Base-by-base conservation (phyloP, 53 echinoderm and acorn worm genomes). In the Stichopus horrens region DNA sequence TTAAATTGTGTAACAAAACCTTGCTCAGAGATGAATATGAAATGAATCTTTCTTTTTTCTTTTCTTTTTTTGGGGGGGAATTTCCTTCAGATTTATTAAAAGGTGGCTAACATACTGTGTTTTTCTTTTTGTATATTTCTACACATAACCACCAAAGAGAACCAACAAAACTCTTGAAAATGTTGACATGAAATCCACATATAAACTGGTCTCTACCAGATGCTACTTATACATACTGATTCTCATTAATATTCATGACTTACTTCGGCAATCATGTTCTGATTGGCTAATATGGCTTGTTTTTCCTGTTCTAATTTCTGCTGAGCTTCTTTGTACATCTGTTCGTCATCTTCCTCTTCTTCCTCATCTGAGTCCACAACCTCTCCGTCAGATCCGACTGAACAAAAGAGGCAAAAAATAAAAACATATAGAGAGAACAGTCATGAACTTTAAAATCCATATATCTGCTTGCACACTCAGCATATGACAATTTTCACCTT, bases 211-310 rank as follows among this genome's bases (percentile, higher is more conserved):
- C 37, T 37, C 37, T 37, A 37, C 37, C 37, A 37, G 37, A 37
- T 1, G 37, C 37, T 37, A 37, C 37, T 37, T 37, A 37, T 37
- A 37, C 37, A 37, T 37, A 37, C 37, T 37, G 7, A 54, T 71
- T 22, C 11, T 67, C 52, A 54, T 65, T 6, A 13, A 37, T 67
- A 77, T 23, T 77, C 37, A 55, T 78, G 0, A 55, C 90, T 74
- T 67, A 96, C 96, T 92, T 94, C 96, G 52, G 93, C 90, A 65
- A 96, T 94, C 94, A 96, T 95, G 21, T 74, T 95, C 89, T 96
- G 93, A 84, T 96, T 92, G 54, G 94, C 91, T 90, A 96, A 37
- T 79, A 96, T 96, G n/a, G 90, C 92, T 86, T 96, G 81, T 83
- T 88, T 93, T 86, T 96, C 95, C 73, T 92, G 79, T 21, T 96